Base-by-base conservation (phyloP, 2,113 vertebrate genomes). In the Pomatorhinus ruficollis region DNA sequence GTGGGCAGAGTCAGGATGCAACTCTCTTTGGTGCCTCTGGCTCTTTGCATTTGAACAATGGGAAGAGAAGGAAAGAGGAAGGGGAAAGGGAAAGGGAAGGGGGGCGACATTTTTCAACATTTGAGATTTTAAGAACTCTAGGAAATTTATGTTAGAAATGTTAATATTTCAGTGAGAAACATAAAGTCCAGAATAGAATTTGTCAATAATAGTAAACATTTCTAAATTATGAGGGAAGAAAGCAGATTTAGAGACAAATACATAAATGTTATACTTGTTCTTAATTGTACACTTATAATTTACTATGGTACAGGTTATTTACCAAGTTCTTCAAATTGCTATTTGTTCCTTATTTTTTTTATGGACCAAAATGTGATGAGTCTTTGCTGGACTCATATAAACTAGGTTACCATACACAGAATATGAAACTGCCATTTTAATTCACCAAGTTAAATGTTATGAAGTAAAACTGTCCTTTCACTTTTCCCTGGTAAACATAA, bases 401-500 rank as follows among this genome's bases (percentile, higher is more conserved):
- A 93, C 89, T 95, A 78, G 40, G 54, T 25, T 65, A 87, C 21
- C 30, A 42, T 39, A 59, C 6, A 89, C 37, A 57, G 50, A 82
- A 69, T 77, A 92, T 44, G 23, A 95, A 97, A 88, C 60, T 94
- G 75, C 70, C 83, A 89, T 97, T 97, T 98, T 97, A 87, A 72
- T 97, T 97, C 35, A 78, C 59, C n/a, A 87, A 85, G 83, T 94
- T 97, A 97, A 96, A 97, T 95, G 83, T 94, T 87, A 93, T 95
- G 54, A 88, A 97, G 82, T 98, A 92, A 97, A 97, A 70, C 33
- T 96, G 47, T 96, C 82, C 69, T 96, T 97, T 97, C 83, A 91
- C 74, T 96, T 98, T 98, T 96, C 72, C 87, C 83, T 94, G 89
- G 78, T 89, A 96, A 98, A 95, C 72, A 96, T 96, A 97, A 98